Percentiles rank a stretch among this genome's conserved stretches.
Evolutionary conservation across 2,797 vertebrate species (phyloP).

Genomic region (Sciurus carolinensis): DNA sequence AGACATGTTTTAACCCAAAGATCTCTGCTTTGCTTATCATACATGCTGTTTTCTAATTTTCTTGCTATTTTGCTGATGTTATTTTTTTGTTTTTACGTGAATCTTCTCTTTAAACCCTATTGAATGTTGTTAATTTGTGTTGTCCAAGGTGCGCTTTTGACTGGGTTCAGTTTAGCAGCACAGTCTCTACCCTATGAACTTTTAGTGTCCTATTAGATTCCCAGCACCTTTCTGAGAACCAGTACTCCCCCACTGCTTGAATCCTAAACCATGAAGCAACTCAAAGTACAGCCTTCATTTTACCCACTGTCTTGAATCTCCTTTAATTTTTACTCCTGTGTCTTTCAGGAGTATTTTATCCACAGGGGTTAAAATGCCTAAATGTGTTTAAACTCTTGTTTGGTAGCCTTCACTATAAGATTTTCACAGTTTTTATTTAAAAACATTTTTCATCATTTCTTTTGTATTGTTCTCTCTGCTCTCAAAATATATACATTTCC

Average conservation of each 20-base stretch:
- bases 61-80: neutral
- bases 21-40: neutral
- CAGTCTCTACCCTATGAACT: too few species aligned
- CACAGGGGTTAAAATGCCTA: neutral
- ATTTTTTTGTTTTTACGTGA: neutral
- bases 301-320: too few species aligned
- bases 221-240: too few species aligned
- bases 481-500: slow-evolving; percentile 24
- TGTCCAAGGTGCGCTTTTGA: too few species aligned
- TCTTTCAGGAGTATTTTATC: slow-evolving; percentile 29
- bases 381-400: neutral
- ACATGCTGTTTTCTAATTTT: neutral
- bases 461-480: neutral
- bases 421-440: neutral
- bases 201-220: too few species aligned
- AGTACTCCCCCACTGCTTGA: too few species aligned
- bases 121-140: too few species aligned
- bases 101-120: neutral
- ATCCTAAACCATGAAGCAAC: too few species aligned
- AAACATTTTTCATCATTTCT: neutral
- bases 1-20: neutral
- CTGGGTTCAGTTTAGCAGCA: too few species aligned
- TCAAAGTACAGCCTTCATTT: too few species aligned
- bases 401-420: neutral
- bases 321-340: neutral